A percentile compares a stretch with the other conserved stretches of the same genome.
Evolutionary conservation across 2,888 invertebrate genomes (phyloP).

Genomic region (Leptarthrus brevirostris): DNA sequence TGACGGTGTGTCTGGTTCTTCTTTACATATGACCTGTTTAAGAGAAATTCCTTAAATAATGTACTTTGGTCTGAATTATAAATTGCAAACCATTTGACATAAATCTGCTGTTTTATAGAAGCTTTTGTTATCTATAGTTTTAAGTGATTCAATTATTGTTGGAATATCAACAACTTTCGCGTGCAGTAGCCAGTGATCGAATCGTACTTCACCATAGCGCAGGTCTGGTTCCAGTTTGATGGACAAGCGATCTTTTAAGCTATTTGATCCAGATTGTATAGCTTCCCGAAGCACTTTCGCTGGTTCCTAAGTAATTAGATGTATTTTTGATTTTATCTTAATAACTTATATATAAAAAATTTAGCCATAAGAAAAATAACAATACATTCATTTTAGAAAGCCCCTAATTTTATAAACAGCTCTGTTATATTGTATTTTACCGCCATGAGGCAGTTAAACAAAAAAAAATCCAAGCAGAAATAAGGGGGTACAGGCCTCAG

Average conservation of each 20-base stretch:
- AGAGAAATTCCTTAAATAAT: conserved; percentile 3
- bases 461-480: too few species aligned
- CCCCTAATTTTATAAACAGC: too few species aligned
- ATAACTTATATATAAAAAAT: too few species aligned
- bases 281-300: conserved; percentile 79
- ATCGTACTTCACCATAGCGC: conserved; percentile 87
- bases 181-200: conserved; percentile 88
- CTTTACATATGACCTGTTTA: conserved; percentile 84
- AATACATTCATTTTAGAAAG: too few species aligned
- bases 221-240: conserved; percentile 90
- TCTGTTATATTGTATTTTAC: too few species aligned
- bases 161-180: conserved; percentile 93
- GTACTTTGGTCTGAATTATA: background rate
- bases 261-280: conserved; percentile 78
- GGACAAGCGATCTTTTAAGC: conserved; percentile 83
- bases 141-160: conserved; percentile 90
- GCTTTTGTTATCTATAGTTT: conserved; percentile 95
- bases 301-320: conserved; percentile 72
- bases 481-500: too few species aligned
- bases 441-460: too few species aligned
- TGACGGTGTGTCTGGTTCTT: conserved; percentile 82
- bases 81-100: conserved; percentile 77
- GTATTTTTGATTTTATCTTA: background rate
- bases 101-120: conserved; percentile 98
- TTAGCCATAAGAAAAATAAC: too few species aligned